Conservation (phyloP, 2,113 vertebrate species). For the Tonatia bakeri region DNA sequence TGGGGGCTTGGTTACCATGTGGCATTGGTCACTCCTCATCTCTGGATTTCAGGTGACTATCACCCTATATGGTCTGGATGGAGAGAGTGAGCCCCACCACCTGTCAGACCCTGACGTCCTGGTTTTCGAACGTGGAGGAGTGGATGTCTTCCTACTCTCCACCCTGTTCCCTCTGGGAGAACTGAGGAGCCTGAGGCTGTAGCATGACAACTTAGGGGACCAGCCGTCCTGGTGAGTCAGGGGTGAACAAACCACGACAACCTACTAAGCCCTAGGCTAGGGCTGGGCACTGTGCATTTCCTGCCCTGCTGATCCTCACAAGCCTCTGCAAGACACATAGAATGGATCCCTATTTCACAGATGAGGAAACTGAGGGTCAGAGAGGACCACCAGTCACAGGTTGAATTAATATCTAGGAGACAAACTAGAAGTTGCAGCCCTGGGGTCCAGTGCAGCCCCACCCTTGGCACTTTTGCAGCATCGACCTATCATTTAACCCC, state of each 20-base stretch:
- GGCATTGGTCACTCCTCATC: background rate
- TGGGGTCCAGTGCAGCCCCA: background rate
- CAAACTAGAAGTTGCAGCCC: background rate
- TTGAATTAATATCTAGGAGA: background rate
- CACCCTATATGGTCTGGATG: slow-evolving; percentile 88
- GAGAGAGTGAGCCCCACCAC: slow-evolving; percentile 94
- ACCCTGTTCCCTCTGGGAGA: slow-evolving; percentile 94
- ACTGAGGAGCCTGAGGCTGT: slow-evolving; percentile 88
- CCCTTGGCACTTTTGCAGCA: background rate
- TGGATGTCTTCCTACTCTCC: slow-evolving; percentile 91
- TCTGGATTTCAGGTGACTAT: slow-evolving; percentile 87
- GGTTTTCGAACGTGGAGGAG: slow-evolving; percentile 91
- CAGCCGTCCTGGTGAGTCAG: slow-evolving; percentile 87
- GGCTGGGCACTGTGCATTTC: background rate
- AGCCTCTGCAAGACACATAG: background rate
- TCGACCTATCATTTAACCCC: background rate
- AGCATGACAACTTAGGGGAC: slow-evolving; percentile 94
- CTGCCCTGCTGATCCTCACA: background rate
- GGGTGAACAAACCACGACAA: background rate
- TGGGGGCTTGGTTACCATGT: background rate
- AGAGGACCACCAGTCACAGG: background rate
- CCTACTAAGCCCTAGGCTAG: background rate
- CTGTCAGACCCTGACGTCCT: slow-evolving; percentile 84
- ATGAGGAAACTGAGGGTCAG: background rate
- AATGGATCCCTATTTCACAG: background rate